These are phyloP conservation scores for Ectemnius cavifrons DNA, from an alignment of 2,888 invertebrate genomes.

Conservation along the genomic window DNA sequence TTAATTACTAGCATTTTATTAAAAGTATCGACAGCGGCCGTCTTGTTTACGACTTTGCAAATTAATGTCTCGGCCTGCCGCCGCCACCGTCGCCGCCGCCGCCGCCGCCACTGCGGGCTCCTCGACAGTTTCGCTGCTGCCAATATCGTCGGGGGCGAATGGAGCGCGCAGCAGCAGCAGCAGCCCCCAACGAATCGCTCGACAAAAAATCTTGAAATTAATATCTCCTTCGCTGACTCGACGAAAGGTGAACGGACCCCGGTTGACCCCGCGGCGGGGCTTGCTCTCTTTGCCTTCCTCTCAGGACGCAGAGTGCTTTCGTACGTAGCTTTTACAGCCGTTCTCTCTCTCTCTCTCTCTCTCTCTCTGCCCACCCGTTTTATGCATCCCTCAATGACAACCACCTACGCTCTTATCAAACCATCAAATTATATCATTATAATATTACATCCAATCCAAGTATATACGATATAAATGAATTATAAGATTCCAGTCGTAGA, in stretches of 20 bases:
- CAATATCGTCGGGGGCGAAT: slow-evolving; percentile 43
- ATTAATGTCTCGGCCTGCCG: slow-evolving; percentile 66
- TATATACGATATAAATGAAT: too few species aligned
- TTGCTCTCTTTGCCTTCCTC: background rate
- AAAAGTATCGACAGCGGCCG: slow-evolving; percentile 76
- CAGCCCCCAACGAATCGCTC: slow-evolving; percentile 11
- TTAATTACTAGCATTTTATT: slow-evolving; percentile 77
- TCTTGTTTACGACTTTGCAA: slow-evolving; percentile 74
- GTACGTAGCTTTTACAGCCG: too few species aligned
- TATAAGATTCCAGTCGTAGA: too few species aligned
- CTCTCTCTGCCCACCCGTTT: too few species aligned
- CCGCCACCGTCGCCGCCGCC: background rate
- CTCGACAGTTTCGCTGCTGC: slow-evolving; percentile 47
- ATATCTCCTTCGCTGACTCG: slow-evolving; percentile 58
- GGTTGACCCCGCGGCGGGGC: slow-evolving; percentile 47
- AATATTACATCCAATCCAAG: too few species aligned
- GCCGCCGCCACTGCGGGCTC: slow-evolving; percentile 20
- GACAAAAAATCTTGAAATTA: slow-evolving; percentile 62
- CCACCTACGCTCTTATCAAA: too few species aligned
- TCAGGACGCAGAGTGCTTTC: too few species aligned
- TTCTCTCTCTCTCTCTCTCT: too few species aligned
- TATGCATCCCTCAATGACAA: too few species aligned
- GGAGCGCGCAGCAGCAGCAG: slow-evolving; percentile 13
- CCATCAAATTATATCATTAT: too few species aligned
- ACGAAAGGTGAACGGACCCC: slow-evolving; percentile 55